Conservation (phyloP, 2,888 invertebrate species). For the Eilema depressum region DNA sequence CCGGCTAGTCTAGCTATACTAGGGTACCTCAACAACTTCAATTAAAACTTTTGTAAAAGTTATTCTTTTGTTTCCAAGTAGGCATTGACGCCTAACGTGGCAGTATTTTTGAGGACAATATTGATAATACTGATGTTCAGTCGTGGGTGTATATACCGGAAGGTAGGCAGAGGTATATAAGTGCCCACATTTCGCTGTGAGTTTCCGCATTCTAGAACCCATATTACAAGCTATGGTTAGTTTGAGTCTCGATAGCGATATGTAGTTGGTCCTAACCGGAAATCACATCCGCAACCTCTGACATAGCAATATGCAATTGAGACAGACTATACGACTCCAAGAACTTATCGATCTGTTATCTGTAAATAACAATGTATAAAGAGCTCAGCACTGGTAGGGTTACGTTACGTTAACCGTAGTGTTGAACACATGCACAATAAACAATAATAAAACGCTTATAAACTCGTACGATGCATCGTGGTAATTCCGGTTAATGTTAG, state of each 20-base stretch:
- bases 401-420: conserved; percentile 3
- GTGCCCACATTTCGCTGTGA: too few relatives aligned
- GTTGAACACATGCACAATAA: conserved; percentile 10
- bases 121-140: not conserved
- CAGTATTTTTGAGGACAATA: not conserved
- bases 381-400: not conserved
- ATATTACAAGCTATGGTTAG: too few relatives aligned
- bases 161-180: too few relatives aligned
- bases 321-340: not conserved
- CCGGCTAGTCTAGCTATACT: not conserved
- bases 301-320: not conserved
- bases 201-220: too few relatives aligned
- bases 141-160: too few relatives aligned
- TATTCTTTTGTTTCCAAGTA: not conserved
- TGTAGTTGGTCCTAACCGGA: not conserved
- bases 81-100: not conserved
- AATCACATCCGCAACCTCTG: not conserved
- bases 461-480: conserved; percentile 9
- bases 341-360: too few relatives aligned
- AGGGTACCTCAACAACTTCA: not conserved
- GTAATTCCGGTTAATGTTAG: conserved; percentile 8
- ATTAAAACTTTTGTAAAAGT: not conserved
- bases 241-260: too few relatives aligned
- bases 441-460: conserved; percentile 9
- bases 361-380: conserved; percentile 3